Conservation (phyloP, 2,113 vertebrate genomes). For the Forbesichthys papilliferus region DNA sequence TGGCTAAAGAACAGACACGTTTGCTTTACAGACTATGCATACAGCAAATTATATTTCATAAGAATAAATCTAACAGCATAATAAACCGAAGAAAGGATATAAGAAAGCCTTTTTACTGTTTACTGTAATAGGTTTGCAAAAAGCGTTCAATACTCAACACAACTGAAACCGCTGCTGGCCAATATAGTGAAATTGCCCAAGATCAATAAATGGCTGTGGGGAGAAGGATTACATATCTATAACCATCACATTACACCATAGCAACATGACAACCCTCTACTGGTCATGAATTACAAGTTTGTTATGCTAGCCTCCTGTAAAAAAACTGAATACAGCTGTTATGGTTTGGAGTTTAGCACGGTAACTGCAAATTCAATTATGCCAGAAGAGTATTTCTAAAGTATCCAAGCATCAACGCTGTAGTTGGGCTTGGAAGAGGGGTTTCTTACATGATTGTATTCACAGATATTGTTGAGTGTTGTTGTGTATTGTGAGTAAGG, state of each 20-base stretch:
- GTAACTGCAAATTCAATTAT: too few relatives aligned
- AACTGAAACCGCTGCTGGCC: neutral
- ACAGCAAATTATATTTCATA: conserved; percentile 14
- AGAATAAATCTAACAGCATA: neutral
- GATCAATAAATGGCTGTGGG: neutral
- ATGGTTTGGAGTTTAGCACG: neutral
- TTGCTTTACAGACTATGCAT: neutral
- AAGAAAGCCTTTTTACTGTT: too few relatives aligned
- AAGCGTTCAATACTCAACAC: conserved; percentile 8
- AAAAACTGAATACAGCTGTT: neutral
- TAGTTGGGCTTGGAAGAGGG: too few relatives aligned
- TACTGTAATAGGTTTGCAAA: neutral
- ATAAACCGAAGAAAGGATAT: neutral
- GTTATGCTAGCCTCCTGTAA: too few relatives aligned
- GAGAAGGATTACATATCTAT: neutral
- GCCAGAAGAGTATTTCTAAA: too few relatives aligned
- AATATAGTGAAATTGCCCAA: neutral
- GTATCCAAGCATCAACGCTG: too few relatives aligned
- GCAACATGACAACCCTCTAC: too few relatives aligned
- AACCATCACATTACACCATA: neutral
- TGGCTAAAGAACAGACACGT: conserved; percentile 6
- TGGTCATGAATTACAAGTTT: too few relatives aligned
- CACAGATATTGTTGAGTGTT: too few relatives aligned
- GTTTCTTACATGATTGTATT: too few relatives aligned
- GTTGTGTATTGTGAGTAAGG: too few relatives aligned